phyloP scores from a whole-genome alignment of 2,113 vertebrate species.

The Fregetta grallaria region DNA sequence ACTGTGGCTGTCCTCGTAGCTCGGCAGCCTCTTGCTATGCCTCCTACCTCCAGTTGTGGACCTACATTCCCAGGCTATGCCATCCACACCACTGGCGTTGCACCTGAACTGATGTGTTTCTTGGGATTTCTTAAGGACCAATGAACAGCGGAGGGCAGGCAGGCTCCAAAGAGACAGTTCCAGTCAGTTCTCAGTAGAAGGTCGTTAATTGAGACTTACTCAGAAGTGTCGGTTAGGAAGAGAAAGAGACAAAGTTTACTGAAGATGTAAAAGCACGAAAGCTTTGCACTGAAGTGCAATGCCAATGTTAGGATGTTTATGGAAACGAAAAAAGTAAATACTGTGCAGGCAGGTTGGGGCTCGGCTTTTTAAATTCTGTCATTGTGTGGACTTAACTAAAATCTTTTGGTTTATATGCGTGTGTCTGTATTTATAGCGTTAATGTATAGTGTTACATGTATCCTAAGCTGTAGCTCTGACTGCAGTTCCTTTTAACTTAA shows the following conservation, averaged over 20 bases:
- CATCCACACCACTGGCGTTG: background rate
- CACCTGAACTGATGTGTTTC: background rate
- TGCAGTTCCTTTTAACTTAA: background rate
- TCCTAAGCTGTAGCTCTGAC: background rate
- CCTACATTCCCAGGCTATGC: background rate
- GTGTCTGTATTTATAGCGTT: background rate
- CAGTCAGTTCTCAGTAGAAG: background rate
- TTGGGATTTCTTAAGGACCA: background rate
- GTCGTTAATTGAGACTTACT: background rate
- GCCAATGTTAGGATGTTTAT: background rate
- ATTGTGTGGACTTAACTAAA: background rate
- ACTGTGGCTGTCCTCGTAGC: no score
- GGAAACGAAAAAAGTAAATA: background rate
- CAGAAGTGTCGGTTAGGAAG: background rate
- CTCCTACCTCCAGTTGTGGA: background rate
- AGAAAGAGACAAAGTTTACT: background rate
- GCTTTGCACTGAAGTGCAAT: background rate
- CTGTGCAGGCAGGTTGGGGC: background rate
- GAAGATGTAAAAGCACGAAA: background rate
- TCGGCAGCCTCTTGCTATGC: background rate
- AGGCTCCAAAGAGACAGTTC: background rate
- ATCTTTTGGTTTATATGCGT: background rate
- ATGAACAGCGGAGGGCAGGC: no score
- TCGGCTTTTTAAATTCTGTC: background rate
- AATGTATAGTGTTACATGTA: background rate